These are phyloP conservation scores for Entomobrya proxima DNA, from an alignment of 2,888 invertebrate genomes.

Conservation along the genomic window DNA sequence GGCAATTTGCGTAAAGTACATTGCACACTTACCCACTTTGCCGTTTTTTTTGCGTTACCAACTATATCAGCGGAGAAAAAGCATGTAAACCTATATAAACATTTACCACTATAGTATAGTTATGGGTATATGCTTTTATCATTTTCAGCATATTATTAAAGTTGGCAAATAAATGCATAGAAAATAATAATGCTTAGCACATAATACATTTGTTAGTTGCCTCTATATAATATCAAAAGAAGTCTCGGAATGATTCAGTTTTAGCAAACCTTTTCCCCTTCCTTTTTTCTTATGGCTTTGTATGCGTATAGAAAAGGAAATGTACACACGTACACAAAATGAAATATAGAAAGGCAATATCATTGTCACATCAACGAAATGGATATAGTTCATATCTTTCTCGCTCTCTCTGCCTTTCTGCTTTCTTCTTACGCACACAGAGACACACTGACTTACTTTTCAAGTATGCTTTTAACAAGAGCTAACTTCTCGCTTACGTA, in stretches of 20 bases:
- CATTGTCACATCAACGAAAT: not conserved
- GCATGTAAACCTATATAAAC: too few species aligned
- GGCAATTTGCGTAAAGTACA: not conserved
- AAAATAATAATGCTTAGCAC: too few species aligned
- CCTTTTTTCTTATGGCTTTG: too few species aligned
- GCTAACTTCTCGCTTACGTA: slow-evolving; percentile 2
- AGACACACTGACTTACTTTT: slow-evolving; percentile 59
- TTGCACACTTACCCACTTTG: too few species aligned
- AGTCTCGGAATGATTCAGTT: too few species aligned
- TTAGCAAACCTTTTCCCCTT: too few species aligned
- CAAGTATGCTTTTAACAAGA: slow-evolving; percentile 27
- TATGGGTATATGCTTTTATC: not conserved
- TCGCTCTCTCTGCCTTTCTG: slow-evolving; percentile 32
- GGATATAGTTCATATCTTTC: slow-evolving; percentile 51
- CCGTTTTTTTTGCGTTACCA: not conserved
- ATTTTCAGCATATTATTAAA: too few species aligned
- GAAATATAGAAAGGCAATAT: too few species aligned
- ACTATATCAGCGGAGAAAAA: not conserved
- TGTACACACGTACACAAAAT: too few species aligned
- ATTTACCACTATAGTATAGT: not conserved
- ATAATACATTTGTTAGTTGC: too few species aligned
- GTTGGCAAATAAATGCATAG: not conserved
- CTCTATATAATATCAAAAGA: too few species aligned
- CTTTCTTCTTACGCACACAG: not conserved
- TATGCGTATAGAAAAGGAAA: not conserved